Base-by-base conservation (phyloP, 1,140 invertebrate species). In the Galleria mellonella region DNA sequence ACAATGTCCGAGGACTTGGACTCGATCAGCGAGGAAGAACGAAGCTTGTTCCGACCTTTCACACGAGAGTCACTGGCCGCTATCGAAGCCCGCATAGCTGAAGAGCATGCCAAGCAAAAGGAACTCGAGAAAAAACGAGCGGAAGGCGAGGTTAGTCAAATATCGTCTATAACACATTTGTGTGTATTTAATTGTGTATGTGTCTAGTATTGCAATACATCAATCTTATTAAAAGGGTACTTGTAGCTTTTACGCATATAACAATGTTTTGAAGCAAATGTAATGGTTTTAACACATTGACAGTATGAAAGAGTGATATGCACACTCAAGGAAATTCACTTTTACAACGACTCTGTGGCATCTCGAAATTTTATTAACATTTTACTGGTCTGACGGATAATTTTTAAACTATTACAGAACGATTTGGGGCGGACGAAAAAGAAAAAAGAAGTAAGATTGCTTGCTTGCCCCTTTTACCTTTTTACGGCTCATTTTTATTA, bases 41-140 rank as follows among this genome's bases (percentile, higher is more conserved):
- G 92, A 89, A 93, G 93, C 89, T 91, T 95, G 91, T 98, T 98
- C 94, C 94, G 94, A 92, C 96, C 96, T 89, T 98, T 98, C 91
- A 98, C 97, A 83, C 91, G 96, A 88, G 96, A 98, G 89, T 97
- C 96, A 88, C 90, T 98, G 87, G 92, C 94, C 87, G 92, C 92
- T 86, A 97, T 98, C 88, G 94, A 98, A 89, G 89, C 92, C 86
- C 92, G 96, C 72, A 97, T 97, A 87, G 94, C 94, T 73, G 95
- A 96, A 87, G 96, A 97, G 90, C 89, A 95, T 92, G 95, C 94
- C 86, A 96, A 96, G 90, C 95, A 96, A 90, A 94, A 95, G 89
- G 95, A 97, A 90, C 91, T 96, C 88, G 94, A 97, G 91, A 95
- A 94, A 91, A 96, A 96, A 90, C 93, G 94, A 92, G 94, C 94